phyloP scores from a whole-genome alignment of 2,113 vertebrate genomes.

The Oxyura jamaicensis region DNA sequence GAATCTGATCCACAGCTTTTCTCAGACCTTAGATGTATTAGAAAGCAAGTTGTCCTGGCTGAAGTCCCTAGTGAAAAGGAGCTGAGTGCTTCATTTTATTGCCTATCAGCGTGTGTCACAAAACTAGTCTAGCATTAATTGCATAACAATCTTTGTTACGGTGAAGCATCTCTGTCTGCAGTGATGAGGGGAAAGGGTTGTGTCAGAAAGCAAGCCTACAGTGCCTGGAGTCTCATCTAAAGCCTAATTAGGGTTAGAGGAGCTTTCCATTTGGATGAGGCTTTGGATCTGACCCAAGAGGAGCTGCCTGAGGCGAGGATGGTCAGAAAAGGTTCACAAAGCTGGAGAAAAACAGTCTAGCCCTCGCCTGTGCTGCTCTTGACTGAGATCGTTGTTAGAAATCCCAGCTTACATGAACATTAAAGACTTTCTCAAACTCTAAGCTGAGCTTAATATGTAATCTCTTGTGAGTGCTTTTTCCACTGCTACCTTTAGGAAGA shows the following conservation, averaged over 20 bases:
- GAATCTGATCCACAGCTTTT: slow-evolving; percentile 3
- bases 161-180: not conserved
- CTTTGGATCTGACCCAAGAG: not conserved
- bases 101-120: not conserved
- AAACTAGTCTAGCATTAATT: slow-evolving; percentile 16
- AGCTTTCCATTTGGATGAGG: not conserved
- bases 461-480: not conserved
- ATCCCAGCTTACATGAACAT: not conserved
- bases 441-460: not conserved
- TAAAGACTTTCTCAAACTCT: not conserved
- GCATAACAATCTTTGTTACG: not conserved
- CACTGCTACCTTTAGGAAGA: not conserved
- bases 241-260: not conserved
- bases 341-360: not conserved
- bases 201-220: not conserved
- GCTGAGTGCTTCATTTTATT: not conserved
- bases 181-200: not conserved
- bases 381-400: not conserved
- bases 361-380: not conserved
- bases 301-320: not conserved
- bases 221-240: not conserved
- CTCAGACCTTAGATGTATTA: not conserved
- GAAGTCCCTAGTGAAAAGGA: not conserved
- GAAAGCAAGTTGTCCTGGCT: slow-evolving; percentile 16
- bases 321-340: not conserved